phyloP scores from a whole-genome alignment of 2,113 vertebrate genomes.

The Paradoxurus hermaphroditus region DNA sequence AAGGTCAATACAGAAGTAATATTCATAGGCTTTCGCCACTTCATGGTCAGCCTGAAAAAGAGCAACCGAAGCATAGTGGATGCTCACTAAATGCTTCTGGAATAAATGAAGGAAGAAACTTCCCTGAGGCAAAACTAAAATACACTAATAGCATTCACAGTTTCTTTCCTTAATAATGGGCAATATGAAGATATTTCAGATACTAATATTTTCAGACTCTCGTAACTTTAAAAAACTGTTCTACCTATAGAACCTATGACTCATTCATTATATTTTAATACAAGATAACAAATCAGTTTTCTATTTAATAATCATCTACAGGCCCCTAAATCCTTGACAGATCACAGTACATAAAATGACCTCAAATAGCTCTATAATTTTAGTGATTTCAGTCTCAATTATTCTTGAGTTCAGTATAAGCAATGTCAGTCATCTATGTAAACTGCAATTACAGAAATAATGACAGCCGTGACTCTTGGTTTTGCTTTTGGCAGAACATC shows the following conservation, averaged over 20 bases:
- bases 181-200: not conserved
- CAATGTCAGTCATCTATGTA: not conserved
- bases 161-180: not conserved
- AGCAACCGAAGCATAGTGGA: not conserved
- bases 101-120: not conserved
- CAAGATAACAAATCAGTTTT: constrained; percentile 18
- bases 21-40: not conserved
- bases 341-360: not conserved
- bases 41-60: not conserved
- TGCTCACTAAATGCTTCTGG: not conserved
- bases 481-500: not conserved
- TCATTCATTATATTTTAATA: not conserved
- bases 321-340: not conserved
- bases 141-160: not conserved
- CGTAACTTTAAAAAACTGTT: not conserved
- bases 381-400: not conserved
- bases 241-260: not conserved
- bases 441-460: not conserved
- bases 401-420: not conserved
- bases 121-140: not conserved
- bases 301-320: not conserved
- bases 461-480: not conserved
- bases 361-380: not conserved
- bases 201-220: not conserved
- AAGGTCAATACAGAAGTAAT: not conserved